Conservation (phyloP, 1,140 invertebrate genomes). For the Atopsyche davidsoni region DNA sequence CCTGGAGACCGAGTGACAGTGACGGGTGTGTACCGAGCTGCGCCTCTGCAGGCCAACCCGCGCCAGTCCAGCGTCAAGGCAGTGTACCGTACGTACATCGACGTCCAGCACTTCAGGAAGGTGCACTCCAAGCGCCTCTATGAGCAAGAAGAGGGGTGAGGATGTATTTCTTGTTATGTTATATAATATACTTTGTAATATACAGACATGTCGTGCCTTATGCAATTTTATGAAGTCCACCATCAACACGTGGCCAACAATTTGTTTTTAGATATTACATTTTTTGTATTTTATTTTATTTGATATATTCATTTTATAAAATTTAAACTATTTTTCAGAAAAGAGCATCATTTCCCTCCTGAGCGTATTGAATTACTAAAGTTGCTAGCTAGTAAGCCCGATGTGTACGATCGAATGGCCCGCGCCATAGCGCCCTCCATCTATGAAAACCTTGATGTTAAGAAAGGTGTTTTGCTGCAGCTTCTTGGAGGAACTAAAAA, state of each 20-base stretch:
- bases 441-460: conserved; percentile 97
- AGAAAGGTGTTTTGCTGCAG: conserved; percentile 95
- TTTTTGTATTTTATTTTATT: conserved; percentile 22
- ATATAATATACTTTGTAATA: conserved; percentile 7
- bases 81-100: conserved; percentile 93
- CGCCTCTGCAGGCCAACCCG: conserved; percentile 81
- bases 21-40: conserved; percentile 92
- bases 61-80: conserved; percentile 76
- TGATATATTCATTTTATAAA: too few relatives aligned
- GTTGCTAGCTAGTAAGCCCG: conserved; percentile 73
- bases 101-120: conserved; percentile 95
- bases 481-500: conserved; percentile 97
- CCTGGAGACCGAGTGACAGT: conserved; percentile 93
- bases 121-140: conserved; percentile 78
- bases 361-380: conserved; percentile 84
- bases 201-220: not conserved
- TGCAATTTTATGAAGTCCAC: too few relatives aligned
- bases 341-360: conserved; percentile 73
- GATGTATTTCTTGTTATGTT: conserved; percentile 11
- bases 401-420: conserved; percentile 91
- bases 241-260: too few relatives aligned
- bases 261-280: conserved; percentile 2
- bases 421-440: conserved; percentile 94
- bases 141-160: conserved; percentile 72
- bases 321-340: conserved; percentile 49